Base-by-base conservation (phyloP, 1,140 invertebrate species). In the Camponotus vicinus region DNA sequence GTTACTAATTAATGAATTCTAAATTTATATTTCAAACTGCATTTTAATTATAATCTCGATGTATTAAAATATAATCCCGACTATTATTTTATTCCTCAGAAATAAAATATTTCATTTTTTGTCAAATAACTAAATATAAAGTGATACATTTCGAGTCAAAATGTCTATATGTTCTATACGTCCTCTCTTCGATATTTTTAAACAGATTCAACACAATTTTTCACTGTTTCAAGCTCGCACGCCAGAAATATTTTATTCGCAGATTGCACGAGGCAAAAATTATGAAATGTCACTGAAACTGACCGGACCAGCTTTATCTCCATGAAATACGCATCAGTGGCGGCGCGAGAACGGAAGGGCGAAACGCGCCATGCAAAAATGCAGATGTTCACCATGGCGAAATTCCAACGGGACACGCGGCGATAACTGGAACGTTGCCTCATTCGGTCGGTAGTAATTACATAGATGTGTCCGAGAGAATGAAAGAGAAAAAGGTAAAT, bases 161-260 rank as follows among this genome's bases (percentile, higher is more conserved):
- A 6, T 71, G 32, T 1, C 15, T 13, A 45, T 2, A 49, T 70
- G 34, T 15, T 32, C 45, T 45, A 4, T 15, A 52, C 5, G 18
- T 55, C 3, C 45, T 1, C 9, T 9, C 45, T 3, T 9, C 52
- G 52, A 15, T 49, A 67, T 37, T 79, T 37, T 18, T 18, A 55
- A 37, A 49, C n/a, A 32, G 34, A 80, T 42, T 55, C 27, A 66
- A 52, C 34, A 18, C 45, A 67, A 79, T 80, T 57, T 55, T 42
- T 37, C 21, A 27, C 13, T 34, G 2, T 69, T 80, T 75, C n/a
- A 27, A 80, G 34, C 8, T 55, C 63, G 8, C 64, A 15, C 13
- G 63, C n/a, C 49, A 67, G 45, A 79, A 79, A 69, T 69, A 69
- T 69, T 67, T 67, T 67, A 80, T 45, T 77, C n/a, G 42, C 61